Evolutionary conservation across 2,113 vertebrate genomes (phyloP), one percentile per base, ranked within the genome.

Genomic region (Ophthalmolycus amberensis): DNA sequence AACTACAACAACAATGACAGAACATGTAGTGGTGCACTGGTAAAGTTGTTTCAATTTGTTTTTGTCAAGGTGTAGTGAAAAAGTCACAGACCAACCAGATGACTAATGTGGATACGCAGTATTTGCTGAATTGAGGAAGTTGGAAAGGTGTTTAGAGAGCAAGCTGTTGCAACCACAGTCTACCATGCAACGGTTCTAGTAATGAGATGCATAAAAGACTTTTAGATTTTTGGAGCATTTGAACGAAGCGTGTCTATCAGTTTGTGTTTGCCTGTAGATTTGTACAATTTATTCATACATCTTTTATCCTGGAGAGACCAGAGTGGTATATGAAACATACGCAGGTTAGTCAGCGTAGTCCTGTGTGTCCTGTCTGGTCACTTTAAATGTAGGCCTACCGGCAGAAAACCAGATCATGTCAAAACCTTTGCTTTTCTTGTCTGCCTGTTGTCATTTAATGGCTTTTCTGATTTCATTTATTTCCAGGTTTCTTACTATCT

Each of bases 121-220:
- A 14, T 75, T 71, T 75, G 37, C 9, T 63, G 5, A 77, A 82
- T 78, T 80, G 63, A 79, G 76, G 65, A 88, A 88, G 56, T 72
- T 37, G 10, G 25, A 68, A 3, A 3, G 5, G 5, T 66, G 68
- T 67, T 70, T 78, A 40, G 58, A 60, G n/a, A 44, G 18, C 6
- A 14, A 25, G 15, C 68, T 25, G 8, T 67, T 79, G 9, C 15
- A 9, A 9, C 27, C 22, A 75, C 63, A 72, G 22, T 48, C 42
- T 42, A 10, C 12, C 54, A 25, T 40, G 16, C 0, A 29, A 22
- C n/a, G 18, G 4, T n/a, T 40, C 12, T 32, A 18, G 6, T n/a
- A 20, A 15, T 75, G 34, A 20, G 34, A 9, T 3, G 40, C n/a
- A 46, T 9, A 4, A 40, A 65, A 54, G 0, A 16, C 42, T n/a